A percentile compares a stretch with the other conserved stretches of the same genome.
phyloP scores from a whole-genome alignment of 1,140 invertebrate species.

The Camponotus pennsylvanicus region DNA sequence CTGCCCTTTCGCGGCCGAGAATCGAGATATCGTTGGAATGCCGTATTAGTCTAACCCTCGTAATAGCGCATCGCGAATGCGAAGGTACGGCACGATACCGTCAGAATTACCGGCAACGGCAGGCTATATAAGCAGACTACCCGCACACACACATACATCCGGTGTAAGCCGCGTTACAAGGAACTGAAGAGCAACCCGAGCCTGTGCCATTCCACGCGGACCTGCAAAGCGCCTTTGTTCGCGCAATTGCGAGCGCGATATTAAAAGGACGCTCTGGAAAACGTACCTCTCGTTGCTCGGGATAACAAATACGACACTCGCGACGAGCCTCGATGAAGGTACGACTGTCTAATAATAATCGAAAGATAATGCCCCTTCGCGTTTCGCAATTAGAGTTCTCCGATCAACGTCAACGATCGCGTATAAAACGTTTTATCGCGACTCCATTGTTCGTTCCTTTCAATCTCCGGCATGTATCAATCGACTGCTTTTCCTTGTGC shows the following conservation, averaged over 20 bases:
- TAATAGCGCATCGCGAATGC: conserved; percentile 58
- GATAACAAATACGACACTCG: conserved; percentile 46
- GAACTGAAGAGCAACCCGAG: conserved; percentile 63
- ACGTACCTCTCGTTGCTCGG: conserved; percentile 19
- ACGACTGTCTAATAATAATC: conserved; percentile 20
- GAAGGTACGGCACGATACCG: conserved; percentile 64
- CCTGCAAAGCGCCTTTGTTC: conserved; percentile 70
- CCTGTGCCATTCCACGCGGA: conserved; percentile 50
- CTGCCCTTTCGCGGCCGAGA: conserved; percentile 43
- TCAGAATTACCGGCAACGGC: conserved; percentile 65
- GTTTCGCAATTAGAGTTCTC: conserved; percentile 13
- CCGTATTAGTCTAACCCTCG: conserved; percentile 68
- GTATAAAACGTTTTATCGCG: not conserved
- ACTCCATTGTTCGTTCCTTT: not conserved
- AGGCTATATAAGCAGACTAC: conserved; percentile 57
- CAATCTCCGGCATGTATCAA: not conserved
- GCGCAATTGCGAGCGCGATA: conserved; percentile 51
- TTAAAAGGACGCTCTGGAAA: conserved; percentile 54
- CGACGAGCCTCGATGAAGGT: not conserved
- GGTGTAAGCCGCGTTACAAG: conserved; percentile 60
- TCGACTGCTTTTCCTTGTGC: not conserved
- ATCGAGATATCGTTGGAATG: conserved; percentile 49
- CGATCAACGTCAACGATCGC: not conserved
- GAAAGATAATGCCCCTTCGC: not conserved
- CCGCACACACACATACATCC: conserved; percentile 8